These are phyloP conservation scores for Gymnosoma rotundatum DNA, from an alignment of 2,888 invertebrate species.

Conservation along the genomic window DNA sequence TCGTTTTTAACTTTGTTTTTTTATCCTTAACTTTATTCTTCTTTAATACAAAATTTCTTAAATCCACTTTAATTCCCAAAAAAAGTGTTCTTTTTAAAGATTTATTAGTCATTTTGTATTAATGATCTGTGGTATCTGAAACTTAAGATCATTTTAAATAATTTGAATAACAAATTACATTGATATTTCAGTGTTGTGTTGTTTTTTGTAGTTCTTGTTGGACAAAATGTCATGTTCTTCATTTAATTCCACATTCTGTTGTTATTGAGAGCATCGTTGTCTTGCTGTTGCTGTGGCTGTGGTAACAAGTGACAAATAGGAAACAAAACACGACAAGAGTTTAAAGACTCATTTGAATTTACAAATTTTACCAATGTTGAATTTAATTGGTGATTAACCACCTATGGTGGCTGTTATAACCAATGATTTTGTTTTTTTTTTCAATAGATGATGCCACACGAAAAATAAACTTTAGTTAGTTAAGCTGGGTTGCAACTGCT, in stretches of 20 bases:
- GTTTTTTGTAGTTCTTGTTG: not conserved
- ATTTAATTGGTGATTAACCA: slow-evolving; percentile 82
- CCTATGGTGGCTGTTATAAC: slow-evolving; percentile 75
- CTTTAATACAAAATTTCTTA: too few species aligned
- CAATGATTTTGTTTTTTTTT: slow-evolving; percentile 16
- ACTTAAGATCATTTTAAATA: slow-evolving; percentile 59
- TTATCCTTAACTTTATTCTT: too few species aligned
- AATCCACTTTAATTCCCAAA: not conserved
- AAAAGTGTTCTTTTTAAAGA: not conserved
- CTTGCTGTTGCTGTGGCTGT: slow-evolving; percentile 9
- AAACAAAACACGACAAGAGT: slow-evolving; percentile 70
- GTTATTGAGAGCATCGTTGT: slow-evolving; percentile 1
- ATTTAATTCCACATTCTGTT: slow-evolving; percentile 20
- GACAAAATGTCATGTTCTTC: slow-evolving; percentile 36
- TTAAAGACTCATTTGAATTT: slow-evolving; percentile 71
- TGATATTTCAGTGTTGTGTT: slow-evolving; percentile 18
- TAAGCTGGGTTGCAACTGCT: not conserved
- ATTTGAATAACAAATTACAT: slow-evolving; percentile 69
- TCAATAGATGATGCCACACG: slow-evolving; percentile 7
- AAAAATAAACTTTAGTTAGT: not conserved
- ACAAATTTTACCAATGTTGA: slow-evolving; percentile 81
- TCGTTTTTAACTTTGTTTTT: too few species aligned
- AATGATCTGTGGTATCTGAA: slow-evolving; percentile 59
- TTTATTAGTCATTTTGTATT: slow-evolving; percentile 48
- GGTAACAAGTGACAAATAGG: slow-evolving; percentile 67